Conservation (phyloP, 2,113 vertebrate genomes). For the Tetrax tetrax region DNA sequence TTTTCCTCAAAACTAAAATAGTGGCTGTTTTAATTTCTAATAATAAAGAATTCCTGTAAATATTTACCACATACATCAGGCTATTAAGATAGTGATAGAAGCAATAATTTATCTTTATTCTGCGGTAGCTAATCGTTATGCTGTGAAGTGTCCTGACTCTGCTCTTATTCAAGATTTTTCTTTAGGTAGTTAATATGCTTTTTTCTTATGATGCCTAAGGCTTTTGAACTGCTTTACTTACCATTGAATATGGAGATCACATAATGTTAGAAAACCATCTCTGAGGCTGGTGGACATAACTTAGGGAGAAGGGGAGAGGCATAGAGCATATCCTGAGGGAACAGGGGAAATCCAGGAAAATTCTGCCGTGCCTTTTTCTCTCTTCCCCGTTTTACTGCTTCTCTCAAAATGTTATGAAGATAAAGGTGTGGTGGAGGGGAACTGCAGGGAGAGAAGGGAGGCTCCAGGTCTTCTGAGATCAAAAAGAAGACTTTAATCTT, state of each 20-base stretch:
- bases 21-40: neutral
- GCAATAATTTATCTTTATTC: neutral
- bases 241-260: fast-evolving
- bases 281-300: neutral
- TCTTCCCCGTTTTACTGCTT: neutral
- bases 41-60: neutral
- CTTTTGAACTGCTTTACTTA: neutral
- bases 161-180: neutral
- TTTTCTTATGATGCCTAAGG: neutral
- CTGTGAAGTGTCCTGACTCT: neutral
- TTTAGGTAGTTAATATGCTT: neutral
- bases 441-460: neutral
- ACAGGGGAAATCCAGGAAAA: neutral
- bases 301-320: neutral
- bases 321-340: neutral
- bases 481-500: neutral
- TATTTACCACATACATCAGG: neutral
- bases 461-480: neutral
- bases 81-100: neutral
- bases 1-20: neutral
- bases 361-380: neutral
- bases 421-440: neutral
- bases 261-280: neutral
- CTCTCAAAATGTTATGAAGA: neutral
- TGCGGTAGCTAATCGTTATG: conserved; percentile 39